These are phyloP conservation scores for Lonchura striata DNA, from an alignment of 2,113 vertebrate species.

Conservation along the genomic window DNA sequence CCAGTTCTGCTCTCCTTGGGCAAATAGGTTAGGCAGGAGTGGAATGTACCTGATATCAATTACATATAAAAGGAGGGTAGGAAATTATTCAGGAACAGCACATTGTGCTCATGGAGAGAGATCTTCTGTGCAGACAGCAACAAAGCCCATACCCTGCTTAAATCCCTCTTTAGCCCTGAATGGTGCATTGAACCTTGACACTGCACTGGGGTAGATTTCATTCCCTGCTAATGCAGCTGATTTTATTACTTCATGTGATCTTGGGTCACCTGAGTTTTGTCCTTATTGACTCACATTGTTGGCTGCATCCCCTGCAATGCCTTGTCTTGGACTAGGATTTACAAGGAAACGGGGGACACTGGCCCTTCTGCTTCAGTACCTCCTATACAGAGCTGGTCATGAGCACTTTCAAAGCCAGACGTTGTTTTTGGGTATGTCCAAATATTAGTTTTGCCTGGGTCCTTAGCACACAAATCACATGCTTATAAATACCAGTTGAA, in stretches of 20 bases:
- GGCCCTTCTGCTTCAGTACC: neutral
- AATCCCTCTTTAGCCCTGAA: neutral
- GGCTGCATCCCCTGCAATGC: neutral
- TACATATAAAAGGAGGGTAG: neutral
- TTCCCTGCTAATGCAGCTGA: neutral
- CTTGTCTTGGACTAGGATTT: neutral
- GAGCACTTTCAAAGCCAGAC: neutral
- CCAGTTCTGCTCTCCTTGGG: neutral
- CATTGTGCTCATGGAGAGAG: neutral
- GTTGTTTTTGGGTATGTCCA: neutral
- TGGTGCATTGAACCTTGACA: neutral
- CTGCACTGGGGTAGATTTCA: neutral
- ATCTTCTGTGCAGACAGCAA: neutral
- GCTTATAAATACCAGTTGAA: neutral
- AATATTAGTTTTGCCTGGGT: neutral
- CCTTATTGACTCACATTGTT: neutral
- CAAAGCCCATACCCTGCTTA: neutral
- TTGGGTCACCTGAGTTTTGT: neutral
- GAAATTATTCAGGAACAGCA: neutral
- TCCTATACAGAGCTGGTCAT: neutral
- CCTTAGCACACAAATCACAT: neutral
- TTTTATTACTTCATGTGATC: neutral
- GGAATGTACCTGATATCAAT: neutral
- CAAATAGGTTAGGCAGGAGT: neutral
- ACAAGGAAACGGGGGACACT: neutral